Base-by-base conservation (phyloP, 2,888 invertebrate genomes). In the Griposia aprilina region DNA sequence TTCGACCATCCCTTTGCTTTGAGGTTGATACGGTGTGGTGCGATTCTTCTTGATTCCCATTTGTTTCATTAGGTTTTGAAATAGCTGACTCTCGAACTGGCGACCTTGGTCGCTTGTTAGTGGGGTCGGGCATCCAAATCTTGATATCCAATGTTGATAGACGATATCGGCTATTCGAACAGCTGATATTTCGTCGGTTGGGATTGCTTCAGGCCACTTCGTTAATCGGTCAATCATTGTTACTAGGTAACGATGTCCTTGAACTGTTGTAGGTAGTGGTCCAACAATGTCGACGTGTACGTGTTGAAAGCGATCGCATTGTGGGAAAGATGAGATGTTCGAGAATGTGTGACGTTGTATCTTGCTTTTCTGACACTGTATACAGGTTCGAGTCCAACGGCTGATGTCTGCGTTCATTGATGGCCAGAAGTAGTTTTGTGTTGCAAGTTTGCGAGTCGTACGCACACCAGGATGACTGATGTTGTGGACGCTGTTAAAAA, bases 401-500 rank as follows among this genome's bases (percentile, higher is more conserved):
- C 55, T 55, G 23, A 55, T 55, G 66, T 66, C 66, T 26, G 66
- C 48, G 45, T 66, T 66, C 48, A 26, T 26, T 15, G 65, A 66
- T n/a, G 65, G 65, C 45, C 45, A 66, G 17, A 66, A 66, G 7
- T 66, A 66, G 10, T 66, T 26, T 48, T 66, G 65, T 2, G 65
- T 48, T n/a, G n/a, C 15, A 17, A 66, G 45, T n/a, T 66, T 66
- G n/a, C 48, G 65, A 66, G 65, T 66, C 65, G 65, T 66, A 45
- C 45, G 65, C n/a, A 45, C 48, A 66, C 45, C 65, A 48, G 65
- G n/a, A n/a, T 66, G 45, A 13, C 63, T 65, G 41, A 45, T n/a
- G n/a, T 48, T 66, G 17, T 50, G 50, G 15, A 50, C 50, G 50
- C 50, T 50, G 50, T 17, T 50, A 50, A 50, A 50, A 50, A 48